These are phyloP conservation scores for Triplophysa tibetana DNA, from an alignment of 2,113 vertebrate genomes.

Conservation along the genomic window DNA sequence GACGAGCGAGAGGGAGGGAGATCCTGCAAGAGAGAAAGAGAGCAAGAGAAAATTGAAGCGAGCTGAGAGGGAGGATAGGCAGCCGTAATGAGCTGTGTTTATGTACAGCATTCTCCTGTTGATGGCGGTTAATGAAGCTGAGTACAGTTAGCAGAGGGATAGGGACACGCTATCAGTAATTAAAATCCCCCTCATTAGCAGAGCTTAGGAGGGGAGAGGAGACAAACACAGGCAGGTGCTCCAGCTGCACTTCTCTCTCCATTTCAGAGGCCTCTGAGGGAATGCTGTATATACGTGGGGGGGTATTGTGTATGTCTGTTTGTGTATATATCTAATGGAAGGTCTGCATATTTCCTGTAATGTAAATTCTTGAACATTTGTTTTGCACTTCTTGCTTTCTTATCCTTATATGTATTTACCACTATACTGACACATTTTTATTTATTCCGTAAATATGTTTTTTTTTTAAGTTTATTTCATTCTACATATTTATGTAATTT, in stretches of 20 bases:
- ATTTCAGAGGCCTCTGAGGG: conserved; percentile 50
- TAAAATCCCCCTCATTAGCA: conserved; percentile 85
- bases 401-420: too few relatives aligned
- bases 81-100: conserved; percentile 76
- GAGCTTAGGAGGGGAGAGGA: conserved; percentile 70
- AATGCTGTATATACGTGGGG: conserved; percentile 4
- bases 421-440: too few relatives aligned
- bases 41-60: conserved; percentile 62
- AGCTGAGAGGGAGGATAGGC: conserved; percentile 54
- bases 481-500: too few relatives aligned
- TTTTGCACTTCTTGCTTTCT: too few relatives aligned
- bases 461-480: too few relatives aligned
- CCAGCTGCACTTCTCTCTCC: conserved; percentile 54
- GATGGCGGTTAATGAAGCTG: conserved; percentile 77
- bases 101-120: conserved; percentile 74
- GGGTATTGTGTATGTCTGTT: conserved; percentile 20
- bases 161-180: conserved; percentile 75
- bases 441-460: too few relatives aligned
- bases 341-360: conserved; percentile 46
- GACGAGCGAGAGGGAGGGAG: conserved; percentile 1
- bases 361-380: conserved; percentile 38
- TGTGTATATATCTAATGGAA: conserved; percentile 16
- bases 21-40: conserved; percentile 40
- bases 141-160: conserved; percentile 68
- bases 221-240: conserved; percentile 57